phyloP scores from a whole-genome alignment of 2,113 vertebrate genomes.

The Lepisosteus osseus region DNA sequence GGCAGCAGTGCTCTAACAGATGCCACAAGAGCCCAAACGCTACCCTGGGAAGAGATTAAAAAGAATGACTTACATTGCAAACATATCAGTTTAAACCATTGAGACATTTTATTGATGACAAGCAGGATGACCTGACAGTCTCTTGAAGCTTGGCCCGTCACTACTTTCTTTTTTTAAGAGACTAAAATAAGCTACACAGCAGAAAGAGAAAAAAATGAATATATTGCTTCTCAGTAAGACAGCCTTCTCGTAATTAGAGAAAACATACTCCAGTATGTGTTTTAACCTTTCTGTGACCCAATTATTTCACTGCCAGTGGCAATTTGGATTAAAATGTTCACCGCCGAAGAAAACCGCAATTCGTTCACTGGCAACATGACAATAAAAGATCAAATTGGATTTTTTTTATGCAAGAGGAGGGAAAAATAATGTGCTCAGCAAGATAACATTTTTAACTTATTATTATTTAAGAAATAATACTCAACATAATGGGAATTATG shows the following conservation, averaged over 20 bases:
- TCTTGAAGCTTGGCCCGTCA: background rate
- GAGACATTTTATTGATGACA: conserved; percentile 4
- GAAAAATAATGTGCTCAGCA: conserved; percentile 35
- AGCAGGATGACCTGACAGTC: conserved; percentile 2
- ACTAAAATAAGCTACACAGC: background rate
- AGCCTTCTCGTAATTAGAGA: background rate
- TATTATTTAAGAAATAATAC: conserved; percentile 40
- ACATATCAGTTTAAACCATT: conserved; percentile 15
- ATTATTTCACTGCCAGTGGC: conserved; percentile 52
- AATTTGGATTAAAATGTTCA: conserved; percentile 58
- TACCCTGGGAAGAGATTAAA: conserved; percentile 14
- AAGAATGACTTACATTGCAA: conserved; percentile 22
- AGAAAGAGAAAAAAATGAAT: background rate
- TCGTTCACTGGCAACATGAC: conserved; percentile 52
- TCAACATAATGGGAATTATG: conserved; percentile 23
- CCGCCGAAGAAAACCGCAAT: conserved; percentile 39
- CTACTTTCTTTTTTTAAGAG: background rate
- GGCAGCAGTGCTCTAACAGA: background rate
- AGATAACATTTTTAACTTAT: conserved; percentile 35
- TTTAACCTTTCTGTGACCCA: conserved; percentile 44
- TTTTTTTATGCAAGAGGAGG: conserved; percentile 39
- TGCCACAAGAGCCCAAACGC: background rate
- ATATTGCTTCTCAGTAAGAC: background rate
- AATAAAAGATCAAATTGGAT: conserved; percentile 54
- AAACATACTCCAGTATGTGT: background rate